Evolutionary conservation across 2,888 invertebrate genomes (phyloP).

Genomic region (Diloba caeruleocephala): DNA sequence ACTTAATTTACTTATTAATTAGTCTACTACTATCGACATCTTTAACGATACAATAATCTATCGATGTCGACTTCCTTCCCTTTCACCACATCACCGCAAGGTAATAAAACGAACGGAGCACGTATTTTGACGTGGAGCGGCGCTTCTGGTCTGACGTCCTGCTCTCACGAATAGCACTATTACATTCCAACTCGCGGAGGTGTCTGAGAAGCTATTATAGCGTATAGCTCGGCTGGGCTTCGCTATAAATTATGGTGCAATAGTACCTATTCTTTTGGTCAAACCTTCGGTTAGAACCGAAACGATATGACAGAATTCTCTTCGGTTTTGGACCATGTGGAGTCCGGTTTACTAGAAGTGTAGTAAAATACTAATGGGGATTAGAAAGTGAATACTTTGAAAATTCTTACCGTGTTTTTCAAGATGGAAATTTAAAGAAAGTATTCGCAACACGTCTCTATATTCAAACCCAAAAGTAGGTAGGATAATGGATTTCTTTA

Average conservation of each 20-base stretch:
- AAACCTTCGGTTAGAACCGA: conserved; percentile 68
- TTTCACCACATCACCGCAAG: conserved; percentile 67
- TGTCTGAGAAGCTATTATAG: conserved; percentile 86
- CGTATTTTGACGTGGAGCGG: conserved; percentile 89
- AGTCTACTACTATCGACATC: conserved; percentile 16
- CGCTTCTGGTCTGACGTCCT: conserved; percentile 85
- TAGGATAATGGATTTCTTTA: too few relatives aligned
- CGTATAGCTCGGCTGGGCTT: conserved; percentile 78
- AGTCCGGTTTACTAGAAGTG: neutral
- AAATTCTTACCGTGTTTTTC: too few relatives aligned
- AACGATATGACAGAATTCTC: conserved; percentile 76
- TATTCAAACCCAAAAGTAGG: too few relatives aligned
- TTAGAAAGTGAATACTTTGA: too few relatives aligned
- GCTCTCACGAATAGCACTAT: conserved; percentile 66
- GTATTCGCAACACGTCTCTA: too few relatives aligned
- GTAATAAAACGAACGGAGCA: conserved; percentile 89
- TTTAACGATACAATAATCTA: conserved; percentile 19
- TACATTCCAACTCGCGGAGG: conserved; percentile 74
- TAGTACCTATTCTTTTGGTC: conserved; percentile 83
- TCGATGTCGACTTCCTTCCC: conserved; percentile 69
- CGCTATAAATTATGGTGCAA: conserved; percentile 87
- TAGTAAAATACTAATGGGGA: neutral
- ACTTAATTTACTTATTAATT: neutral
- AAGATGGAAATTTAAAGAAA: too few relatives aligned
- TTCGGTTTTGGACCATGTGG: conserved; percentile 31